These are phyloP conservation scores for Drosophila sp. DNA, from an alignment of 1,140 invertebrate genomes.

Conservation along the genomic window DNA sequence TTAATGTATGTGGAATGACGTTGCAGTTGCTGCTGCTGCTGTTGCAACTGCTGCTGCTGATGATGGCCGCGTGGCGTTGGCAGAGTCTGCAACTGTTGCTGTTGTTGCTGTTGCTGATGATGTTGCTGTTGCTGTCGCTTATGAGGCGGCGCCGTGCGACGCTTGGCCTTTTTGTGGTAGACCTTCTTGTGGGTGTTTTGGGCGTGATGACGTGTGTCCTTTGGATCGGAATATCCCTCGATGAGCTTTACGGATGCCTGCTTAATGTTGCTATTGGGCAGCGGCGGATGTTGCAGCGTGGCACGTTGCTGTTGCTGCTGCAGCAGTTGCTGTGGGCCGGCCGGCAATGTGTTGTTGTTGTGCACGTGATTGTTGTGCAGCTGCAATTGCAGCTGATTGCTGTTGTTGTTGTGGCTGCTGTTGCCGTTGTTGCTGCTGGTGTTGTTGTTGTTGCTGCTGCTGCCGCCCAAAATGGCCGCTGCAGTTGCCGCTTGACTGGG, in stretches of 20 bases:
- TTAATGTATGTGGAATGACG: conserved; percentile 73
- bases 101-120: conserved; percentile 51
- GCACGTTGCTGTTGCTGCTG: conserved; percentile 58
- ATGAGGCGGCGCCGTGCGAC: conserved; percentile 54
- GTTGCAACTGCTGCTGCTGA: conserved; percentile 53
- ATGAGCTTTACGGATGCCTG: conserved; percentile 82
- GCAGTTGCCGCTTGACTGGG: conserved; percentile 53
- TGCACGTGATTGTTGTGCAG: conserved; percentile 51
- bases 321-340: conserved; percentile 50
- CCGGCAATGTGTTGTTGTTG: conserved; percentile 70
- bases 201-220: conserved; percentile 67
- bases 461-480: conserved; percentile 40
- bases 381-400: conserved; percentile 18
- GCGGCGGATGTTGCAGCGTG: conserved; percentile 72
- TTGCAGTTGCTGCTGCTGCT: conserved; percentile 44
- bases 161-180: conserved; percentile 79
- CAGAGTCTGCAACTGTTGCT: conserved; percentile 50
- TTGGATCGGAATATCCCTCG: conserved; percentile 82
- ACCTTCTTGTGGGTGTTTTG: conserved; percentile 72
- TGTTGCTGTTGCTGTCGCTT: conserved; percentile 65
- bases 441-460: conserved; percentile 52
- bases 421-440: conserved; percentile 28
- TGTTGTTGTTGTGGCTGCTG: conserved; percentile 35
- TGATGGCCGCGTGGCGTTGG: conserved; percentile 58
- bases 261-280: conserved; percentile 78